These are phyloP conservation scores for Spilarctia lutea DNA, from an alignment of 2,888 invertebrate genomes.

Conservation along the genomic window DNA sequence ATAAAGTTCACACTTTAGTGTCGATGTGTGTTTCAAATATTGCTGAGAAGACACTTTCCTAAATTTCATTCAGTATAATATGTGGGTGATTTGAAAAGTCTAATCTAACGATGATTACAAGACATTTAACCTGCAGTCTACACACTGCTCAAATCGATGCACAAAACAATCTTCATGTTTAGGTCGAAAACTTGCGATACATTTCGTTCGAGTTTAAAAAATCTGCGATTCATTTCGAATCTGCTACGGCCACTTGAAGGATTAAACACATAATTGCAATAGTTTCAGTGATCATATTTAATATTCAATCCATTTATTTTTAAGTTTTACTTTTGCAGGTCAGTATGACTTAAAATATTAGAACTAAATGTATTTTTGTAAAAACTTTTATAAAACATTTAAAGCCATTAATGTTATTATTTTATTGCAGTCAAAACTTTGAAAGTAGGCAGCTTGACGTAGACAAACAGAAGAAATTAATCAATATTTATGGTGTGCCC, in stretches of 20 bases:
- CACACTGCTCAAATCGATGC: too few species aligned
- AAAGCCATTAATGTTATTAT: neutral
- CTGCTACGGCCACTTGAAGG: neutral
- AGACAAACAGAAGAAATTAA: neutral
- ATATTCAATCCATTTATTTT: neutral
- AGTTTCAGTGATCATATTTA: neutral
- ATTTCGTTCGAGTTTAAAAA: neutral
- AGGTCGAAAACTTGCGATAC: too few species aligned
- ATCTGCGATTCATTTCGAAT: neutral
- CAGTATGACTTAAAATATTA: too few species aligned
- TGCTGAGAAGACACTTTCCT: neutral
- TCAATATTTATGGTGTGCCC: neutral
- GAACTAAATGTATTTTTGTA: too few species aligned
- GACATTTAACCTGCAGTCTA: too few species aligned
- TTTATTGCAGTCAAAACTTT: constrained; percentile 8
- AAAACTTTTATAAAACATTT: too few species aligned
- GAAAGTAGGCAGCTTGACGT: neutral
- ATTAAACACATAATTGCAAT: neutral
- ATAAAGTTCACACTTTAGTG: neutral
- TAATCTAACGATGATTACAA: too few species aligned
- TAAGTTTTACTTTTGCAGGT: too few species aligned
- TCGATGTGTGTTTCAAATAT: neutral
- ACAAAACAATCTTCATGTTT: too few species aligned
- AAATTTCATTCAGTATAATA: neutral
- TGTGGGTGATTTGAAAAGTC: too few species aligned